phyloP scores from a whole-genome alignment of 2,888 invertebrate genomes.

The Monoplex corrugatus region DNA sequence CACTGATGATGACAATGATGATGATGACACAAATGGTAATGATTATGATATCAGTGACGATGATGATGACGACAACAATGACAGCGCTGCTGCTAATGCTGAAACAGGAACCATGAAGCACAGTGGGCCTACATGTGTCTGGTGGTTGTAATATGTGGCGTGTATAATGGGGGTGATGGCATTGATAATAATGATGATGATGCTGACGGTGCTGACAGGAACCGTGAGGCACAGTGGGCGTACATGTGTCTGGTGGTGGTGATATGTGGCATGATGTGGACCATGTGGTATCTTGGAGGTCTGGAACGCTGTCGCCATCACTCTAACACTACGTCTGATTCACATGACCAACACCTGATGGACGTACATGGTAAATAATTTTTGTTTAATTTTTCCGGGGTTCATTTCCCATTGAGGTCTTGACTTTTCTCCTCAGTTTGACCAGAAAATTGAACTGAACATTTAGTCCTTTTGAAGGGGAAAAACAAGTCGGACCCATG shows the following conservation, averaged over 20 bases:
- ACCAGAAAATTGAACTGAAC: too few relatives aligned
- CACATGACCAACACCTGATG: not conserved
- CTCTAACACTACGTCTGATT: not conserved
- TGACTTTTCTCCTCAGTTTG: too few relatives aligned
- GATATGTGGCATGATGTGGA: constrained; percentile 7
- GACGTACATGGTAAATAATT: not conserved
- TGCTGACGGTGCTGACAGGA: not conserved
- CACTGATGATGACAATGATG: constrained; percentile 10
- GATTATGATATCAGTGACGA: not conserved
- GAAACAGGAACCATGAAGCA: not conserved
- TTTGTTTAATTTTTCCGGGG: too few relatives aligned
- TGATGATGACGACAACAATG: constrained; percentile 15
- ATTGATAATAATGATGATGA: not conserved
- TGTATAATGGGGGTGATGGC: not conserved
- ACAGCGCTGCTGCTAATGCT: not conserved
- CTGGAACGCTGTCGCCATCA: not conserved
- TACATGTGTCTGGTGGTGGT: not conserved
- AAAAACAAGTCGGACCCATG: too few relatives aligned
- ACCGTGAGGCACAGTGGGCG: not conserved
- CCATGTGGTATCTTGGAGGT: not conserved
- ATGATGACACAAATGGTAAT: constrained; percentile 10
- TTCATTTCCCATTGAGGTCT: too few relatives aligned
- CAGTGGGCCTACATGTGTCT: too few relatives aligned
- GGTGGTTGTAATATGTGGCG: not conserved
- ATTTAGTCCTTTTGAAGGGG: too few relatives aligned